These are phyloP conservation scores for Harlomillsia oculata DNA, from an alignment of 1,140 invertebrate species.

Conservation along the genomic window DNA sequence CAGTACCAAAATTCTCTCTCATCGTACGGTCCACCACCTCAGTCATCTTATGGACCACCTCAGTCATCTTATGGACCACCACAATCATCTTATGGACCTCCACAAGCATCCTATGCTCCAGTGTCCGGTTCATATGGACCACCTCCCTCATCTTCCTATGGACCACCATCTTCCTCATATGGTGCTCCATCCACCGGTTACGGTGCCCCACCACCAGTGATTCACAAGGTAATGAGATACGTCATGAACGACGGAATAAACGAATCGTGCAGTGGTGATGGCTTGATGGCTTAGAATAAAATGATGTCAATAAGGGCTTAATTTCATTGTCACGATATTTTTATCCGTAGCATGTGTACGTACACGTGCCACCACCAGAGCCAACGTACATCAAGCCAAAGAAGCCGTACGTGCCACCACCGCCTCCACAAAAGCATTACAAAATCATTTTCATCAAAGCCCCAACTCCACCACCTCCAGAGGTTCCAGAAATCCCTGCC, in stretches of 20 bases:
- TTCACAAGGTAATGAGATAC: conserved; percentile 51
- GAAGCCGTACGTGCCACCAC: conserved; percentile 40
- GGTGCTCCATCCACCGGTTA: background rate
- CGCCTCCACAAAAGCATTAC: conserved; percentile 75
- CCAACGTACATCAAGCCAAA: conserved; percentile 59
- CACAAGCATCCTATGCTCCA: background rate
- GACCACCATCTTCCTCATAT: conserved; percentile 5
- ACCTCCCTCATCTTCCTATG: conserved; percentile 4
- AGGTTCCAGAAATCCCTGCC: conserved; percentile 61
- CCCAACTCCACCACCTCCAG: conserved; percentile 66
- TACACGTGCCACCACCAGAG: conserved; percentile 74
- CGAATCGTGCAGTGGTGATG: background rate
- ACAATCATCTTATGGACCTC: background rate
- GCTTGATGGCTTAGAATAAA: background rate
- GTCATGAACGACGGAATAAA: background rate
- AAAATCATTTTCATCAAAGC: conserved; percentile 84
- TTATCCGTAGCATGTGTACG: conserved; percentile 48
- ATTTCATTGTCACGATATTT: background rate
- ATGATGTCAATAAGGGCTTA: background rate
- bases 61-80: conserved; percentile 1
- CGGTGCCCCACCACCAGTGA: conserved; percentile 46
- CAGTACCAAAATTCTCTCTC: conserved; percentile 14
- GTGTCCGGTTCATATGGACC: background rate
- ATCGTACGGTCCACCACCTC: conserved; percentile 60
- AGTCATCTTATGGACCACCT: conserved; percentile 37